Percentiles rank a stretch among this genome's conserved stretches.
These are phyloP conservation scores for Styela plicata DNA, from an alignment of 23 tunicate genomes.

Conservation along the genomic window DNA sequence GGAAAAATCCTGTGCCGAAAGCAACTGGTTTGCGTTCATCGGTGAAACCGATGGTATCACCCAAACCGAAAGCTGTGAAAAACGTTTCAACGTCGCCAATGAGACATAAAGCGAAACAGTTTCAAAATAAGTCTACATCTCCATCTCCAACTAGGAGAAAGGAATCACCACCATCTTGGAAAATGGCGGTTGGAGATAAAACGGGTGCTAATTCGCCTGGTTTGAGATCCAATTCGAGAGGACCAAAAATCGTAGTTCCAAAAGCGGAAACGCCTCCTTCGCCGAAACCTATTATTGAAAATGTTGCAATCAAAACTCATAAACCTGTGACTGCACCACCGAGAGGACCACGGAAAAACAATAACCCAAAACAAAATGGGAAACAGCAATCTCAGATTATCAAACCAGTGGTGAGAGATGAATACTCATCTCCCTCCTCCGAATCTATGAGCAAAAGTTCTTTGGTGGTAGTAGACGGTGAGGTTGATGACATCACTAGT, in stretches of 20 bases:
- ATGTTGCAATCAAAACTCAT: not conserved
- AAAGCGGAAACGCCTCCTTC: no score
- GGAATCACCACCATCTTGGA: not conserved
- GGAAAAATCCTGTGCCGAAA: slow-evolving; percentile 19
- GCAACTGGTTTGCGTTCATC: not conserved
- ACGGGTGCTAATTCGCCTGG: not conserved
- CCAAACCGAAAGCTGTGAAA: not conserved
- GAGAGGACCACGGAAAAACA: not conserved
- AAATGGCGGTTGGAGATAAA: not conserved
- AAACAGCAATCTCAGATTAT: not conserved
- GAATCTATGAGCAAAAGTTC: slow-evolving; percentile 12
- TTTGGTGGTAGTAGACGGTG: slow-evolving; percentile 10
- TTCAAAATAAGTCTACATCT: not conserved
- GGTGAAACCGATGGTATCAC: not conserved
- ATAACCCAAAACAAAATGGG: not conserved
- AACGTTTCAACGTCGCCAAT: not conserved
- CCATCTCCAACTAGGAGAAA: slow-evolving; percentile 2
- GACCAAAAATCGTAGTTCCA: not conserved
- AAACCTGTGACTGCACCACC: not conserved
- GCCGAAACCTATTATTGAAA: not conserved
- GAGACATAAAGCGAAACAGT: not conserved
- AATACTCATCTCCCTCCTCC: not conserved
- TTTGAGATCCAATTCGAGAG: not conserved
- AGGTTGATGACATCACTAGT: not conserved
- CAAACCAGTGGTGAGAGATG: not conserved